Percentiles rank a stretch among this genome's conserved stretches.
These are phyloP conservation scores for Dolichoris vasculosae DNA, from an alignment of 1,140 invertebrate species.

Conservation along the genomic window DNA sequence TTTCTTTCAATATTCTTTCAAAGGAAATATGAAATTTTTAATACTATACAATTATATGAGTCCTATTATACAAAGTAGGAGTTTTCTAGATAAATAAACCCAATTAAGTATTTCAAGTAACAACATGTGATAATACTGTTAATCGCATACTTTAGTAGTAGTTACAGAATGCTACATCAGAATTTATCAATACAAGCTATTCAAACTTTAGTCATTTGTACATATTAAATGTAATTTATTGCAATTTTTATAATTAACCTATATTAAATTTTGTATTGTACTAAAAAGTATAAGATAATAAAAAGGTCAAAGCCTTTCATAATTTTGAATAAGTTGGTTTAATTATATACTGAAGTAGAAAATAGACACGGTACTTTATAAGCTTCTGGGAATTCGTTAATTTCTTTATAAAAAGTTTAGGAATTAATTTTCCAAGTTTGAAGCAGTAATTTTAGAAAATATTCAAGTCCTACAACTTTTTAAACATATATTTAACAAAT, in stretches of 20 bases:
- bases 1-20: too few species aligned
- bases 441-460: constrained; percentile 16
- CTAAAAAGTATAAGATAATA: background rate
- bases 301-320: background rate
- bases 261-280: background rate
- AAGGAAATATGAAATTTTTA: too few species aligned
- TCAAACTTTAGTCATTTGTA: too few species aligned
- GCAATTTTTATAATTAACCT: background rate
- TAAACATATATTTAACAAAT: background rate
- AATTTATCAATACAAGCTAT: too few species aligned
- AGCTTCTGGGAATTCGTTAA: constrained; percentile 9
- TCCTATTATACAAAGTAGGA: too few species aligned
- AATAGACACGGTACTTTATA: background rate
- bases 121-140: too few species aligned
- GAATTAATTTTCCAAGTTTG: constrained; percentile 9
- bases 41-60: too few species aligned
- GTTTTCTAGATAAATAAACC: too few species aligned
- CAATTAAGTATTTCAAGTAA: too few species aligned
- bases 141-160: too few species aligned
- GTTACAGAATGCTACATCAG: too few species aligned
- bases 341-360: background rate
- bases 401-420: constrained; percentile 16
- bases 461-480: constrained; percentile 16
- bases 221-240: too few species aligned
- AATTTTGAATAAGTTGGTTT: background rate